Evolutionary conservation across 1,140 invertebrate genomes (phyloP), one percentile per base, ranked within the genome.

Genomic region (Drosophila fuyamai): DNA sequence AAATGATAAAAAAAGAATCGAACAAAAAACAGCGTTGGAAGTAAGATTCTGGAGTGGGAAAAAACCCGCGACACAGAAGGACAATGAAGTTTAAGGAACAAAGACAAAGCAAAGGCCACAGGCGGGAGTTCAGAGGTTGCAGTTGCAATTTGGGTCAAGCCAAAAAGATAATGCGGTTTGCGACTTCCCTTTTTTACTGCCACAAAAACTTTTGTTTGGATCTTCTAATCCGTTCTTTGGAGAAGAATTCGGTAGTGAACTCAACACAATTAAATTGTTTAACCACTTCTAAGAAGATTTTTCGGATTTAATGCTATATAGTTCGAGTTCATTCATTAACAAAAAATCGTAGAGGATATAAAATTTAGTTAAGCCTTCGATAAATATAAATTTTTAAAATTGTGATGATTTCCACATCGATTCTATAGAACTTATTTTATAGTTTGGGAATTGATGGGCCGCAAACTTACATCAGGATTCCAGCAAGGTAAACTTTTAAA

Each of bases 101-200:
- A 79, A 83, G 63, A 65, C 56, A 53, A 70, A 58, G 32, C 43
- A 60, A 62, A 62, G 58, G 38, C 44, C 47, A 72, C 14, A 77
- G 66, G 44, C 50, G 51, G 53, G 54, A 54, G 53, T 32, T 58
- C 51, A 63, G 54, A 54, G 54, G 48, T 59, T 60, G 63, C 79
- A 77, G 61, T 59, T 77, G 62, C 63, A 73, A 86, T 86, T 88
- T 82, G 68, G 82, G 83, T 86, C 82, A 86, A 86, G 76, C 79
- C 79, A 68, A 82, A 68, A 73, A 73, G 71, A 88, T 86, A 79
- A 79, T 88, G 71, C 67, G 71, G 63, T 76, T 82, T 63, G 67
- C 71, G 79, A 71, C 71, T 79, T 76, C 44, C 38, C 27, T 41
- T 40, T 44, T 48, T 38, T 56, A 53, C 61, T 47, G 13, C 63